phyloP scores from a whole-genome alignment of 1,140 invertebrate species.

The Centruroides sculpturatus region DNA sequence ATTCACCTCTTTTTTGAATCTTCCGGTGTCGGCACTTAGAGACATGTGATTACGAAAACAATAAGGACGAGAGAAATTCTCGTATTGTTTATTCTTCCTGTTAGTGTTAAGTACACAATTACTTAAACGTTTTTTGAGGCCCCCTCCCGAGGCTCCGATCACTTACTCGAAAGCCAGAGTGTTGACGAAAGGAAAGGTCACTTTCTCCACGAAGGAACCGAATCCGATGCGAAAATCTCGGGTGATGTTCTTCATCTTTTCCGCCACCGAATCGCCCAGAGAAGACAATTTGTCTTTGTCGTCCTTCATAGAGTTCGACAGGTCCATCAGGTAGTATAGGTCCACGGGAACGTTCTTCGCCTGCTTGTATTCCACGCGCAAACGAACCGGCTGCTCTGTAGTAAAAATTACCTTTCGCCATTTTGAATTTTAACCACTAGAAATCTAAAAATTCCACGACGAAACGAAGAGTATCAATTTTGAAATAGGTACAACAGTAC shows the following conservation, averaged over 20 bases:
- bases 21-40: slow-evolving; percentile 59
- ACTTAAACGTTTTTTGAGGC: no score
- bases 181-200: slow-evolving; percentile 85
- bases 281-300: slow-evolving; percentile 49
- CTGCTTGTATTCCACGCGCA: slow-evolving; percentile 30
- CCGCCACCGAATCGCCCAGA: slow-evolving; percentile 38
- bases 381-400: not conserved
- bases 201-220: slow-evolving; percentile 98
- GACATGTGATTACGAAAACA: slow-evolving; percentile 84
- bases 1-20: slow-evolving; percentile 29
- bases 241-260: slow-evolving; percentile 61
- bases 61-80: slow-evolving; percentile 44
- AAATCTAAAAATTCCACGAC: no score
- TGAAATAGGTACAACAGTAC: not conserved
- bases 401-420: no score
- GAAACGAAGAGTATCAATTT: no score
- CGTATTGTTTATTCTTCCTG: no score
- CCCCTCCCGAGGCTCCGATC: no score
- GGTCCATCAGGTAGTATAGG: slow-evolving; percentile 74
- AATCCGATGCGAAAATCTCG: slow-evolving; percentile 89
- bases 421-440: no score
- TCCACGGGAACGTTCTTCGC: slow-evolving; percentile 74
- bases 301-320: slow-evolving; percentile 61
- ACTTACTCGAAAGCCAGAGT: slow-evolving; percentile 33
- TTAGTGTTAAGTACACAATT: no score